Conservation (phyloP, 1,140 invertebrate genomes). For the Pteromalus puparum region DNA sequence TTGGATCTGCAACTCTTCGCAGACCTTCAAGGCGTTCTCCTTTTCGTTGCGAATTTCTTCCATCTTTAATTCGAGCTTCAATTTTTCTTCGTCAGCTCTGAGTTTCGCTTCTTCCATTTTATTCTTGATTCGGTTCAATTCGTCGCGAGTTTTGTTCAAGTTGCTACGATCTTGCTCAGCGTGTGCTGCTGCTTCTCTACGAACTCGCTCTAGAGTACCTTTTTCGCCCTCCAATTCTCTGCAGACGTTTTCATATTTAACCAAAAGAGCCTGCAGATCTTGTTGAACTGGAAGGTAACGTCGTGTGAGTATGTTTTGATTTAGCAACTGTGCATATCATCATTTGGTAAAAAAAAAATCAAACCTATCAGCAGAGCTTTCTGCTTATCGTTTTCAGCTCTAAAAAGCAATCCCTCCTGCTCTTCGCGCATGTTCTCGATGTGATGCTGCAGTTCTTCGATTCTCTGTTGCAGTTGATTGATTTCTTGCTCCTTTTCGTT, state of each 20-base stretch:
- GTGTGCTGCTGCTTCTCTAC: constrained; percentile 81
- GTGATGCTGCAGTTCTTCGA: constrained; percentile 84
- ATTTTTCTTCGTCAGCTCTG: constrained; percentile 83
- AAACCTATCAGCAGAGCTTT: constrained; percentile 88
- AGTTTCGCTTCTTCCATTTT: constrained; percentile 82
- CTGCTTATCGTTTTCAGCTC: constrained; percentile 92
- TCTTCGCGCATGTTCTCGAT: constrained; percentile 87
- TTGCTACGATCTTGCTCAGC: constrained; percentile 83
- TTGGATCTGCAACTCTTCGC: constrained; percentile 86
- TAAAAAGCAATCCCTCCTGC: constrained; percentile 87
- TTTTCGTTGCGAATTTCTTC: constrained; percentile 83
- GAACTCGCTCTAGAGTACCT: constrained; percentile 80
- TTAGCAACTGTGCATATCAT: neutral
- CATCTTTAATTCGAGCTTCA: constrained; percentile 81
- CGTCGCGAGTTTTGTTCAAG: constrained; percentile 85
- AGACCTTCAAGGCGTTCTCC: constrained; percentile 80
- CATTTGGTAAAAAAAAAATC: constrained; percentile 28
- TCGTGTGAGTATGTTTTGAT: constrained; percentile 36
- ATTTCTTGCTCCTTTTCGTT: constrained; percentile 86
- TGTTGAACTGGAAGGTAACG: constrained; percentile 80
- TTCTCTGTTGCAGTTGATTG: constrained; percentile 81
- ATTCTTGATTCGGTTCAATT: constrained; percentile 81
- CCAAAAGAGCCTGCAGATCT: constrained; percentile 88
- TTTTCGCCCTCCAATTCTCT: constrained; percentile 84
- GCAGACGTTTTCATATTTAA: constrained; percentile 82